These are phyloP conservation scores for Orestias chungarensis DNA, from an alignment of 2,797 vertebrate genomes.

Conservation along the genomic window DNA sequence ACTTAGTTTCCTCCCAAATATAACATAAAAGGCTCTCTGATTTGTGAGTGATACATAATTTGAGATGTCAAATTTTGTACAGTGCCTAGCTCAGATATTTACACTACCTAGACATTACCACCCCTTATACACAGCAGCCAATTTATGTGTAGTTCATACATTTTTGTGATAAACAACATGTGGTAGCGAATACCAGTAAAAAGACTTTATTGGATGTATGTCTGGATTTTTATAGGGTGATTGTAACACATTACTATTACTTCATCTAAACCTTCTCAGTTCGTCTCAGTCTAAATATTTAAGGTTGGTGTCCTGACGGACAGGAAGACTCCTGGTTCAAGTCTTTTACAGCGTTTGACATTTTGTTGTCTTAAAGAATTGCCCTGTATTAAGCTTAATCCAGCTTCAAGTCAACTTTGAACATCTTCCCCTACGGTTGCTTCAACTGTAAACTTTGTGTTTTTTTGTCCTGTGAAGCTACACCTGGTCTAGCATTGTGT, in stretches of 20 bases:
- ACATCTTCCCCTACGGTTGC: not conserved
- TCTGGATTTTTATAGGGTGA: not conserved
- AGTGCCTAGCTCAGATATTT: not conserved
- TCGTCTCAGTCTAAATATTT: not conserved
- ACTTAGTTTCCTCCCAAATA: constrained; percentile 10
- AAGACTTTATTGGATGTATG: not conserved
- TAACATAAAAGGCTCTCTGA: not conserved
- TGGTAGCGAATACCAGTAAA: not conserved
- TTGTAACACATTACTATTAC: not conserved
- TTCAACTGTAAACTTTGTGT: no score
- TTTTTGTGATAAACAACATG: not conserved
- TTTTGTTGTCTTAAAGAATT: not conserved
- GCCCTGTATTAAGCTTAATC: not conserved
- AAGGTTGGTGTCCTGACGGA: not conserved
- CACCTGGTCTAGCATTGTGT: no score
- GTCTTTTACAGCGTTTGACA: not conserved
- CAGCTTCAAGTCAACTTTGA: not conserved
- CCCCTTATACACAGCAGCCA: not conserved
- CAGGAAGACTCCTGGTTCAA: not conserved
- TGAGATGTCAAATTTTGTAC: not conserved
- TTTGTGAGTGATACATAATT: not conserved
- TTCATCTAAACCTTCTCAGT: not conserved
- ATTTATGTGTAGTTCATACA: not conserved
- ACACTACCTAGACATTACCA: not conserved
- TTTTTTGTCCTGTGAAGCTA: no score